A percentile compares a stretch with the other conserved stretches of the same genome.
These are phyloP conservation scores for Ciconia stormi DNA, from an alignment of 2,113 vertebrate species.

Conservation along the genomic window DNA sequence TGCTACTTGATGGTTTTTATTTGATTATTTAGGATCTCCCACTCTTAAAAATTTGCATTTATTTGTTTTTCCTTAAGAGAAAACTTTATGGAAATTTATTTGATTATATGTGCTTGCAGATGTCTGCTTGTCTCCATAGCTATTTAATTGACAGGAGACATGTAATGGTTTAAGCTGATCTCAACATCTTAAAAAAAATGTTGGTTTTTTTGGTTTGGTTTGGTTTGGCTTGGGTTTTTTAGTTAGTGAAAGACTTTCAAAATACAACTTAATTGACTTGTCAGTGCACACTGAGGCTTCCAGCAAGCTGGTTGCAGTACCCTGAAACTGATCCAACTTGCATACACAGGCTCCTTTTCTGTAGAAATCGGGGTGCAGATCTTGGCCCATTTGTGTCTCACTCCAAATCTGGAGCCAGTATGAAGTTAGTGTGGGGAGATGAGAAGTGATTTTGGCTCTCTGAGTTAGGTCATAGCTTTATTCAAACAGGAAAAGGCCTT, in stretches of 20 bases:
- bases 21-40: neutral
- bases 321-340: neutral
- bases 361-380: neutral
- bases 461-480: neutral
- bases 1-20: neutral
- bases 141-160: neutral
- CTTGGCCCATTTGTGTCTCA: neutral
- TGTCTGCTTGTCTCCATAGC: neutral
- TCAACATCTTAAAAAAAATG: neutral
- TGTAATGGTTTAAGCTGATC: neutral
- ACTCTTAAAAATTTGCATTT: neutral
- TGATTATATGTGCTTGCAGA: neutral
- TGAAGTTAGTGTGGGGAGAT: neutral
- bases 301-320: neutral
- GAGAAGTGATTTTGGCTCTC: neutral
- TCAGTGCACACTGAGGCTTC: neutral
- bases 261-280: neutral
- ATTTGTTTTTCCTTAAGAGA: neutral
- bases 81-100: neutral
- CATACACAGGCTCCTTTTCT: neutral
- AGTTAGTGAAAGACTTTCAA: neutral
- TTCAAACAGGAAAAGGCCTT: neutral
- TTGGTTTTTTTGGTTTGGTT: accelerated
- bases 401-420: neutral
- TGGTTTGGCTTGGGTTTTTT: neutral